Conservation (phyloP, 2,888 invertebrate genomes). For the Corbicula japonica region DNA sequence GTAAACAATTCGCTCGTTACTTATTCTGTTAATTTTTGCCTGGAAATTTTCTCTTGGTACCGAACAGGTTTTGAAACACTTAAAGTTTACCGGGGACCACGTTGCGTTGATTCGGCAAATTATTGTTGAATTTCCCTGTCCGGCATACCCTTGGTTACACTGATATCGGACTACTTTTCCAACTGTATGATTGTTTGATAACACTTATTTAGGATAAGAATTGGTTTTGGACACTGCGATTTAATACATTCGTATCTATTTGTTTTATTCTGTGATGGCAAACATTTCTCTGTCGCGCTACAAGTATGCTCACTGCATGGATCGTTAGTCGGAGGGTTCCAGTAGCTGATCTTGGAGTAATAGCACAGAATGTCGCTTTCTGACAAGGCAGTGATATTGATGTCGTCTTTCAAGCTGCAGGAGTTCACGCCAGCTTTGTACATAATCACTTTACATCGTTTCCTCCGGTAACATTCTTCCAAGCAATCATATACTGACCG, state of each 20-base stretch:
- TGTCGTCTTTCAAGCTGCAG: conserved; percentile 2
- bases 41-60: neutral
- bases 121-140: conserved; percentile 9
- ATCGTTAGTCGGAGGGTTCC: neutral
- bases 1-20: too few relatives aligned
- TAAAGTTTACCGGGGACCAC: neutral
- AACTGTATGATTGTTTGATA: neutral
- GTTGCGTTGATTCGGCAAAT: neutral
- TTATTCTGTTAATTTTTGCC: too few relatives aligned
- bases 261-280: neutral
- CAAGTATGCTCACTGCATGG: conserved; percentile 4
- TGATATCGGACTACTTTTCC: neutral
- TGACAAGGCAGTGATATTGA: neutral
- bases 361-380: neutral
- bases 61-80: neutral
- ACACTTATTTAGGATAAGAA: neutral
- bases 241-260: conserved; percentile 1
- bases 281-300: neutral
- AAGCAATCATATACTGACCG: neutral
- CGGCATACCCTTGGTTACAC: neutral
- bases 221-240: neutral
- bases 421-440: neutral
- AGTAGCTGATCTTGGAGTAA: neutral
- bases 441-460: conserved; percentile 2
- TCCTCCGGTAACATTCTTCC: conserved; percentile 5